Evolutionary conservation across 35 echinoderm and acorn worm species (phyloP), one percentile per base, ranked within the genome.

Genomic region (Hemicentrotus pulcherrimus): DNA sequence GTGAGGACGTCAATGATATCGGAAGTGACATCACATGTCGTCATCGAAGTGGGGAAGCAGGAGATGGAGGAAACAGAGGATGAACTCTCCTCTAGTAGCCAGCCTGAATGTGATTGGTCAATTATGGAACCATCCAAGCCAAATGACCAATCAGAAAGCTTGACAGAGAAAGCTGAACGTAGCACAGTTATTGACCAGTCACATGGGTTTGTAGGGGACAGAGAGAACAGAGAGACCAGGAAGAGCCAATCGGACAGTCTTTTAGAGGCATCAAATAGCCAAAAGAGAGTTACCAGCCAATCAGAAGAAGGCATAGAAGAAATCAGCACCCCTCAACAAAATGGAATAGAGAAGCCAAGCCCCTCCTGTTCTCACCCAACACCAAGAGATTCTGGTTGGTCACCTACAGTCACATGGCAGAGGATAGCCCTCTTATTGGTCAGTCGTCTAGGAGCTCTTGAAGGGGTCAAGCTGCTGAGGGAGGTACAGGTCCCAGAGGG

Each of bases 321-420:
- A 28, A 22, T 22, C 24, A 28, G 65, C 19, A 28, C 65, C n/a
- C 65, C 28, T 78, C 0, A 78, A 78, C 22, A 78, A 78, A 78
- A 28, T n/a, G 65, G 19, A 28, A 15, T 7, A 28, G 88, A 90
- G 9, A 41, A 90, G 2, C 88, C 33, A 33, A 9, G 6, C 33
- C 2, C 12, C 9, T 18, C 12, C 5, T 46, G 4, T 16, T 24
- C 88, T 0, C 32, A 0, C 2, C 4, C 92, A 47, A 32, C 9
- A 16, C 19, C 85, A 16, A 61, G 30, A 32, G 59, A 35, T 28
- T 95, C 92, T 91, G 91, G 95, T 95, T 97, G 95, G 96, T 87
- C 86, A 46, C 95, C 94, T 35, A 94, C 96, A 18, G 91, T 97
- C 96, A 96, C 96, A 96, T 97, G 96, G 96, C 91, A 95, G 88